Evolutionary conservation across 2,888 invertebrate species (phyloP).

Genomic region (Euzophera pinguis): DNA sequence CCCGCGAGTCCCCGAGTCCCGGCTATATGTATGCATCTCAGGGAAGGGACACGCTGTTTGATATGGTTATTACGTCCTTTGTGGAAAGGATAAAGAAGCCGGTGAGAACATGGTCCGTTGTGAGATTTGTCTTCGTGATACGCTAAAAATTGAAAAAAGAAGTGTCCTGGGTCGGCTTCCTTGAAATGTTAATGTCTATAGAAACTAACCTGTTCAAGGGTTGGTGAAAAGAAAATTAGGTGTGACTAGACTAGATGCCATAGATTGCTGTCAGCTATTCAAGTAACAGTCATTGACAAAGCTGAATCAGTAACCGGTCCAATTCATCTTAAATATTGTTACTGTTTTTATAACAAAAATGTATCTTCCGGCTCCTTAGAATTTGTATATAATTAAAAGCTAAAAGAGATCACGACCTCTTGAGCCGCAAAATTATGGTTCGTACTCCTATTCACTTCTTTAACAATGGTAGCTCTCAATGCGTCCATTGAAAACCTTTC

Average conservation of each 20-base stretch:
- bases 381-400: background rate
- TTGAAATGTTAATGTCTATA: constrained; percentile 63
- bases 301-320: constrained; percentile 19
- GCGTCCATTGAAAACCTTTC: background rate
- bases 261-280: constrained; percentile 49
- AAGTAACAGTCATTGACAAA: constrained; percentile 25
- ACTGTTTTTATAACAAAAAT: constrained; percentile 12
- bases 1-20: constrained; percentile 34
- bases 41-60: constrained; percentile 75
- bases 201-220: constrained; percentile 57
- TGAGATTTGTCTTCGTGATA: constrained; percentile 74
- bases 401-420: background rate
- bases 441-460: background rate
- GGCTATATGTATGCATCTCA: constrained; percentile 73
- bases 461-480: constrained; percentile 1
- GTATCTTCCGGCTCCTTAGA: background rate
- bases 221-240: constrained; percentile 48
- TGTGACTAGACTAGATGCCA: constrained; percentile 59
- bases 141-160: constrained; percentile 66
- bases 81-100: constrained; percentile 66
- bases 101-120: constrained; percentile 49
- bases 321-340: constrained; percentile 17
- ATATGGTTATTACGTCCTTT: constrained; percentile 79
- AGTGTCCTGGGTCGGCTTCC: constrained; percentile 50
- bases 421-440: background rate